Base-by-base conservation (phyloP, 2,797 vertebrate genomes). In the Catostomus latipinnis region DNA sequence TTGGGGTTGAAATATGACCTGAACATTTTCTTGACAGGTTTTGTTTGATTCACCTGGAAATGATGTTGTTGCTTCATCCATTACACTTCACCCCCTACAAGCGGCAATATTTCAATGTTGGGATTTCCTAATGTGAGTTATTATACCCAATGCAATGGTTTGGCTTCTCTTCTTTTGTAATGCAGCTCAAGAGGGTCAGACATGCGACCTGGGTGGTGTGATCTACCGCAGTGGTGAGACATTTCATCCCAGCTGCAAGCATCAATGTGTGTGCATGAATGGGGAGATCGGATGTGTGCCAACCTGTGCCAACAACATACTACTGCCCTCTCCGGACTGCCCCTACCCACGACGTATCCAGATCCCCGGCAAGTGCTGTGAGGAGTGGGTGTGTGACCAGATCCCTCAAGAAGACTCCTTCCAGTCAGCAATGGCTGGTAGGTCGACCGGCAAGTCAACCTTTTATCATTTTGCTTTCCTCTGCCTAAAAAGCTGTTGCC, bases 191-290 rank as follows among this genome's bases (percentile, higher is more conserved):
- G 92, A 94, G 61, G 94, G 94, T 0, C 90, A 89, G 0, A 92
- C 90, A 0, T 95, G 94, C 58, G 93, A 94, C 80, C 84, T 95
- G 57, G 88, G 93, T 8, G 94, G 94, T 0, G 90, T 90, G 74
- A 89, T 91, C 79, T 95, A 94, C 87, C 91, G 86, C 82, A 95
- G 90, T 0, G 94, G 94, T 0, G 94, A 95, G 88, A 93, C 85
- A 16, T 95, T 94, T 85, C 93, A 94, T 87, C 94, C 94, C 84
- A 93, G 84, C 49, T 95, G 94, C 83, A 92, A 92, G 76, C 90
- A 95, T 87, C 92, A 93, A 16, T 95, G 94, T 65, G 78, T 93
- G 72, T 95, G 94, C 84, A 89, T 94, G 91, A 93, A 94, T 0
- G 93, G 94, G 0, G 93, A 93, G 87, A 91, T 95, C 0, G 93